Conservation (phyloP, 1,140 invertebrate species). For the Nasonia longicornis region DNA sequence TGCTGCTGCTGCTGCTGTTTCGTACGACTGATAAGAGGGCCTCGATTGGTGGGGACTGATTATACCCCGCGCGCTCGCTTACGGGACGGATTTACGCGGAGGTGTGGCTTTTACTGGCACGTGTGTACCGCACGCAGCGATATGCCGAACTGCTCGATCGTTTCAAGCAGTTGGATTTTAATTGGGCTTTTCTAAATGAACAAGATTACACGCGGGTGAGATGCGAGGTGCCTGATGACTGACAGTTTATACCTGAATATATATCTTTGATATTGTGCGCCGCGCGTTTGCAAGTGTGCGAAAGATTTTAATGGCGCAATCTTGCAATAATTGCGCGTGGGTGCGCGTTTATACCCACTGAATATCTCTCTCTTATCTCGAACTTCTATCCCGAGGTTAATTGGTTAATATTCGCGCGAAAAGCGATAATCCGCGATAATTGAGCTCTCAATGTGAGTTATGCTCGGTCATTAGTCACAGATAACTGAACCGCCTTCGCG, state of each 20-base stretch:
- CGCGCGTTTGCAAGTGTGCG: not conserved
- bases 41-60: not conserved
- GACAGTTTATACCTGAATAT: not conserved
- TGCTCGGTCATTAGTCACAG: not conserved
- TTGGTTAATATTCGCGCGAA: conserved; percentile 5
- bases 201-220: not conserved
- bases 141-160: too few relatives aligned
- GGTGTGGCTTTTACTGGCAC: not conserved
- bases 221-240: not conserved
- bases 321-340: not conserved
- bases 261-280: not conserved
- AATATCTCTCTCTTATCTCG: not conserved
- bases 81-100: not conserved
- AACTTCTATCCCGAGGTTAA: conserved; percentile 9
- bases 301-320: not conserved
- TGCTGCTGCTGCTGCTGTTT: not conserved
- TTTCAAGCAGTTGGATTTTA: not conserved
- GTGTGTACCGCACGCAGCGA: too few relatives aligned
- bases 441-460: not conserved
- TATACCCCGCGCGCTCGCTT: not conserved
- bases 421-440: conserved; percentile 19
- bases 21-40: not conserved
- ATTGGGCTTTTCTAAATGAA: not conserved
- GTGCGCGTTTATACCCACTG: not conserved
- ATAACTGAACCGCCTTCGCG: too few relatives aligned